Conservation (phyloP, 1,140 invertebrate genomes). For the Telenomus remus region DNA sequence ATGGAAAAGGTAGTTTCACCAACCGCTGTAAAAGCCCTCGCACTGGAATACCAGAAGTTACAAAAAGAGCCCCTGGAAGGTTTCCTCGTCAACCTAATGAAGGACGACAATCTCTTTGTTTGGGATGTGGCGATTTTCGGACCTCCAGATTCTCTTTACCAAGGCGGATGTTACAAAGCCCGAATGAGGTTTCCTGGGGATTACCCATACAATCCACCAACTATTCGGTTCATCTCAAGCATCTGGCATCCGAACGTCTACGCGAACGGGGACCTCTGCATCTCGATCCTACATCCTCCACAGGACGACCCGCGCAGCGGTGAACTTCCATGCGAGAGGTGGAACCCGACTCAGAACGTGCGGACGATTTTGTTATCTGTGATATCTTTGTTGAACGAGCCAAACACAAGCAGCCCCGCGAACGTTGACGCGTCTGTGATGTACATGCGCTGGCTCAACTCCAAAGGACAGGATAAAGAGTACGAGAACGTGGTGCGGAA, state of each 20-base stretch:
- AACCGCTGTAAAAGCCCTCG: not conserved
- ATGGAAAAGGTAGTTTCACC: not conserved
- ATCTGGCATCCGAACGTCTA: constrained; percentile 2
- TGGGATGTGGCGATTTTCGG: constrained; percentile 99
- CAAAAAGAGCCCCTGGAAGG: not conserved
- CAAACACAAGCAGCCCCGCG: constrained; percentile 98
- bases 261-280: constrained; percentile 98
- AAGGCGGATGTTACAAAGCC: constrained; percentile 99
- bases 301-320: not conserved
- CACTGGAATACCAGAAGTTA: not conserved
- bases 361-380: constrained; percentile 97
- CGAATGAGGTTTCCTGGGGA: not conserved
- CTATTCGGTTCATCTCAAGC: not conserved
- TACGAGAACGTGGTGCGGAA: constrained; percentile 98
- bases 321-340: constrained; percentile 83
- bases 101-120: constrained; percentile 95
- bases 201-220: not conserved
- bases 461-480: constrained; percentile 98
- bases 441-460: constrained; percentile 98
- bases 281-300: constrained; percentile 98
- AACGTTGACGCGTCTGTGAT: constrained; percentile 99
- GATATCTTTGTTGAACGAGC: constrained; percentile 98
- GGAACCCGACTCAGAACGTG: constrained; percentile 99
- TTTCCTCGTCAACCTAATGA: not conserved
- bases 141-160: constrained; percentile 97